These are phyloP conservation scores for Catamblyrhynchus diadema DNA, from an alignment of 2,797 vertebrate species.

Conservation along the genomic window DNA sequence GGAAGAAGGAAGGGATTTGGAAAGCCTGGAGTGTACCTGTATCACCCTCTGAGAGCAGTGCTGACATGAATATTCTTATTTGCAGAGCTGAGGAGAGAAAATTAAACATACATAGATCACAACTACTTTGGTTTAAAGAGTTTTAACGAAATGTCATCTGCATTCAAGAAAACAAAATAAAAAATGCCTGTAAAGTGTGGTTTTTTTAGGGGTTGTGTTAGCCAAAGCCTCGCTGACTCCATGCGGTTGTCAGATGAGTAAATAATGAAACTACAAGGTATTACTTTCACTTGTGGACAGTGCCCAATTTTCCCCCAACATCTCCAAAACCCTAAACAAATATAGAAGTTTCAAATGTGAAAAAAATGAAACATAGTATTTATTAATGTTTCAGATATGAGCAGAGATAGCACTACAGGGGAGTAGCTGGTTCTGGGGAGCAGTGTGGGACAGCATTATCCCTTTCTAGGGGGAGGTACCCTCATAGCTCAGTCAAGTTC, in stretches of 20 bases:
- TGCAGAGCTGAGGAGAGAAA: slow-evolving; percentile 19
- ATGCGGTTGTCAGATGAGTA: slow-evolving; percentile 31
- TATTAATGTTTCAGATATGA: not conserved
- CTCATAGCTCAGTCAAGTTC: not conserved
- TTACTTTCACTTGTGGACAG: slow-evolving; percentile 42
- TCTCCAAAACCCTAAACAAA: slow-evolving; percentile 32
- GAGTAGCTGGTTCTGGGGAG: not conserved
- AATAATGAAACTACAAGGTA: slow-evolving; percentile 17
- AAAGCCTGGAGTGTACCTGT: not conserved
- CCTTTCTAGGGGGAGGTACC: not conserved
- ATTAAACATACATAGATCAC: slow-evolving; percentile 11
- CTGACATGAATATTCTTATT: slow-evolving; percentile 10
- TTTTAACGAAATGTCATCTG: not conserved
- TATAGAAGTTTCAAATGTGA: slow-evolving; percentile 46
- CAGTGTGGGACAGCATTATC: not conserved
- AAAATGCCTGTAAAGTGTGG: not conserved
- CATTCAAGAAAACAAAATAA: not conserved
- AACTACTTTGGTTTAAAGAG: not conserved
- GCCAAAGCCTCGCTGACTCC: slow-evolving; percentile 1
- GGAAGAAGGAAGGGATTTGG: not conserved
- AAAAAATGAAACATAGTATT: slow-evolving; percentile 21
- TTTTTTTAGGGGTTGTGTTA: slow-evolving; percentile 17
- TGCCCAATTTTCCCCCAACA: slow-evolving; percentile 5
- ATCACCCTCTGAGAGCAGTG: not conserved
- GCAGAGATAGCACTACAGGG: not conserved